Conservation (phyloP, 2,888 invertebrate genomes). For the Heterodera filipjevi region DNA sequence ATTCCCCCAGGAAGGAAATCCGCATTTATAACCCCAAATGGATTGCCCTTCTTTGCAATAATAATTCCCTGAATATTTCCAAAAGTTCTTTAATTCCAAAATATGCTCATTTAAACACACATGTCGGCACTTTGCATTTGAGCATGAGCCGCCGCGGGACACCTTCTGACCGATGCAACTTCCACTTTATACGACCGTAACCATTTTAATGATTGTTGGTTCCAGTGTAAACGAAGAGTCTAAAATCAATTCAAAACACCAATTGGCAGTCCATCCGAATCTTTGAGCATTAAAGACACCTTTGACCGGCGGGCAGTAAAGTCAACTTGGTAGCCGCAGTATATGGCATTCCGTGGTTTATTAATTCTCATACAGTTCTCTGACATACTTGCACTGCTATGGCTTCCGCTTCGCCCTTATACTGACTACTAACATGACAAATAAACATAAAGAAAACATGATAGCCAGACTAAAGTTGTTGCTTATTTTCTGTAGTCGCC, state of each 20-base stretch:
- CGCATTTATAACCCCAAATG: too few relatives aligned
- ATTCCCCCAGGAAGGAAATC: too few relatives aligned
- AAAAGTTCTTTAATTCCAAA: too few relatives aligned
- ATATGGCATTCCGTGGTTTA: neutral
- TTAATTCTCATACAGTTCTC: neutral
- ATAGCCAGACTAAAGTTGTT: neutral
- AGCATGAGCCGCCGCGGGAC: neutral
- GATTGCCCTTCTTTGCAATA: too few relatives aligned
- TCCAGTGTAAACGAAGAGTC: neutral
- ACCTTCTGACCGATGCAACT: neutral
- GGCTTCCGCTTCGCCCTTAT: neutral
- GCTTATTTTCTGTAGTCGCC: neutral
- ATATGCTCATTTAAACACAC: too few relatives aligned
- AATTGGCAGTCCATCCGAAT: neutral
- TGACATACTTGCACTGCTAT: neutral
- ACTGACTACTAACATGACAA: neutral
- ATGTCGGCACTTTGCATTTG: too few relatives aligned
- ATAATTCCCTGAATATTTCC: too few relatives aligned
- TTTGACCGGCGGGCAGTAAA: neutral
- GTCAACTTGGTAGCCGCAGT: neutral
- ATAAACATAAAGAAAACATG: neutral
- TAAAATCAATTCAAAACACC: neutral
- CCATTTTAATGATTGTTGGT: neutral
- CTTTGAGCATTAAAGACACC: neutral
- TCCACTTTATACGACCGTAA: neutral